phyloP scores from a whole-genome alignment of 2,888 invertebrate species.

The Acleris emargana region DNA sequence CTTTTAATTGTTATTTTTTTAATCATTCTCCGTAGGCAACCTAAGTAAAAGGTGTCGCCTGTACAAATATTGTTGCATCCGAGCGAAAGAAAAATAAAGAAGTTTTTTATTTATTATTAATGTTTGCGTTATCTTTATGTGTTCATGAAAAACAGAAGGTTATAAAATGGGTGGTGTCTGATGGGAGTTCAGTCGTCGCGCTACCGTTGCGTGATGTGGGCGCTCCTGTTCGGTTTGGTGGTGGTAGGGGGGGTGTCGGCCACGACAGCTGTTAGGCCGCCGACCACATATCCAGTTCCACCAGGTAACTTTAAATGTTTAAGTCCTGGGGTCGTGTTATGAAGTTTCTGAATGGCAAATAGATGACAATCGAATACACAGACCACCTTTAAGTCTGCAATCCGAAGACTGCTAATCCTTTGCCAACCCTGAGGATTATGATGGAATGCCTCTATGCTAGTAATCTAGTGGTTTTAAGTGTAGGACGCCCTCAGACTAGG shows the following conservation, averaged over 20 bases:
- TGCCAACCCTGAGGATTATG: no score
- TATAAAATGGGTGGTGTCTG: slow-evolving; percentile 19
- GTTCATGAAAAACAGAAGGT: slow-evolving; percentile 28
- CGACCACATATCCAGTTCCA: not conserved
- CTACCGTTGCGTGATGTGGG: slow-evolving; percentile 12
- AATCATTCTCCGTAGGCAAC: not conserved
- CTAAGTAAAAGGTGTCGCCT: not conserved
- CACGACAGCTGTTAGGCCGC: not conserved
- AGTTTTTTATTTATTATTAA: slow-evolving; percentile 17
- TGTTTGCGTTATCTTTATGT: slow-evolving; percentile 20
- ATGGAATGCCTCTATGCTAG: no score
- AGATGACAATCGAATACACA: no score
- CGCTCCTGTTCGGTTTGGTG: slow-evolving; percentile 3
- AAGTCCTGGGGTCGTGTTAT: not conserved
- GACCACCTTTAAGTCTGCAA: no score
- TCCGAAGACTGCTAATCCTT: no score
- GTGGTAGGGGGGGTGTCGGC: slow-evolving; percentile 16
- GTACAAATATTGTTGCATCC: slow-evolving; percentile 10
- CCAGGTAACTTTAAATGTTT: slow-evolving; percentile 8
- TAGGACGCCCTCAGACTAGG: no score
- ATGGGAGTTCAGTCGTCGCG: slow-evolving; percentile 12
- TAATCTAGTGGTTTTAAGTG: no score
- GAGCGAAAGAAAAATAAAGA: slow-evolving; percentile 14
- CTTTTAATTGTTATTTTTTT: no score
- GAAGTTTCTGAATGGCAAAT: no score